phyloP scores from a whole-genome alignment of 2,113 vertebrate genomes.

The Pituophis catenifer region DNA sequence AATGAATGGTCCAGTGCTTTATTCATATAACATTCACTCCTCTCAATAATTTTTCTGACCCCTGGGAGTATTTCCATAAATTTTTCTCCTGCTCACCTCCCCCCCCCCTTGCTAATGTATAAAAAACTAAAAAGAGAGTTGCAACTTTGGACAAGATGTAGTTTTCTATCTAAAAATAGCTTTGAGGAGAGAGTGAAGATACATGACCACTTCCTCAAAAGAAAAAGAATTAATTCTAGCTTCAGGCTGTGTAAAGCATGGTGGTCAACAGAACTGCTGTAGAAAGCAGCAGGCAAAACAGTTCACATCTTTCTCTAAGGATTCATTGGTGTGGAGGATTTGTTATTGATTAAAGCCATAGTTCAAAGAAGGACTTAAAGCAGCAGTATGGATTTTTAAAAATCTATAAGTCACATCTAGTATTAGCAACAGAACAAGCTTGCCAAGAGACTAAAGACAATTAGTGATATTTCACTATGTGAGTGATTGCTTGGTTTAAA shows the following conservation, averaged over 20 bases:
- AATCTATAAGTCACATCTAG: neutral
- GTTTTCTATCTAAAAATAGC: neutral
- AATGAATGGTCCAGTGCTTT: neutral
- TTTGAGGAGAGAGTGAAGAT: neutral
- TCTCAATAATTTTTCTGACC: neutral
- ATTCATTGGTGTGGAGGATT: neutral
- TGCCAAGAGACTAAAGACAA: neutral
- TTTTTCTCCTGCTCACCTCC: neutral
- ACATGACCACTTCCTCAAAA: neutral
- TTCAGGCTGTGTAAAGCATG: neutral
- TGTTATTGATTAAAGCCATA: conserved; percentile 8
- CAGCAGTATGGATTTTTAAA: neutral
- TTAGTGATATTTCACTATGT: neutral
- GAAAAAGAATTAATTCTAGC: neutral
- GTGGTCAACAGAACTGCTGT: neutral
- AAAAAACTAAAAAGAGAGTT: neutral
- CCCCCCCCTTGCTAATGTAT: neutral
- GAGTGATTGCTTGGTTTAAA: neutral
- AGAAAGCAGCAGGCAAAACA: neutral
- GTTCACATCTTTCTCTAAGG: neutral
- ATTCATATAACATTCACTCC: neutral
- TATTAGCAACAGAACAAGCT: neutral
- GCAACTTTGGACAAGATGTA: neutral
- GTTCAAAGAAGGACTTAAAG: conserved; percentile 4
- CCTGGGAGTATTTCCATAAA: neutral